phyloP scores from a whole-genome alignment of 1,140 invertebrate species.

The Drosophila albomicans region DNA sequence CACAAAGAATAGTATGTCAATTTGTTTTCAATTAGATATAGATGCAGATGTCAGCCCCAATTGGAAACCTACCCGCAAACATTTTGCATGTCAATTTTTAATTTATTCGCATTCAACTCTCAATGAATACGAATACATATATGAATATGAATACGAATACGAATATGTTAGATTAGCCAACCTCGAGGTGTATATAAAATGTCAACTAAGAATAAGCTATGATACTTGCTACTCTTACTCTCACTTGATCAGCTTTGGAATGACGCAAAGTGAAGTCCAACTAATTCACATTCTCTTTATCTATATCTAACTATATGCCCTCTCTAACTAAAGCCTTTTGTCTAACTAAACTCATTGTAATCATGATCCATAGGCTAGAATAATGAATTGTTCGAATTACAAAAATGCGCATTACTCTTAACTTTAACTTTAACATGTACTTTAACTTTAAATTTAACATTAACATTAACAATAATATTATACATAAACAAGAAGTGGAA shows the following conservation, averaged over 20 bases:
- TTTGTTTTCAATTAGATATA: constrained; percentile 75
- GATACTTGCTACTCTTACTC: constrained; percentile 1
- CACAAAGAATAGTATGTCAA: constrained; percentile 64
- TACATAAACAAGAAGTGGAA: neutral
- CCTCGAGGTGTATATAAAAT: constrained; percentile 60
- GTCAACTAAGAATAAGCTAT: constrained; percentile 35
- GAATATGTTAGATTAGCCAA: constrained; percentile 17
- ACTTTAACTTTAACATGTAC: constrained; percentile 33
- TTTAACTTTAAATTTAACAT: constrained; percentile 42
- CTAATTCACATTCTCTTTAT: constrained; percentile 27
- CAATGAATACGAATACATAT: neutral
- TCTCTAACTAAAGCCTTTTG: constrained; percentile 29
- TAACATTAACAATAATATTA: neutral
- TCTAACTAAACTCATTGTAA: constrained; percentile 13
- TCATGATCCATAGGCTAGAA: constrained; percentile 68
- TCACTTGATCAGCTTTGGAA: constrained; percentile 3
- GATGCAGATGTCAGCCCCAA: constrained; percentile 23
- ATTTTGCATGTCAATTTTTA: constrained; percentile 65
- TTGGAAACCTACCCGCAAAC: constrained; percentile 12
- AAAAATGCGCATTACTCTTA: constrained; percentile 40
- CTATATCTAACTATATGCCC: constrained; percentile 20
- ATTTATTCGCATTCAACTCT: constrained; percentile 1
- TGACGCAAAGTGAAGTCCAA: neutral
- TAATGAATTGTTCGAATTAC: constrained; percentile 72
- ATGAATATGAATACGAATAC: constrained; percentile 13